Percentiles rank a stretch among this genome's conserved stretches.
These are phyloP conservation scores for Drosophila erecta DNA, from an alignment of 1,140 invertebrate species.

Conservation along the genomic window DNA sequence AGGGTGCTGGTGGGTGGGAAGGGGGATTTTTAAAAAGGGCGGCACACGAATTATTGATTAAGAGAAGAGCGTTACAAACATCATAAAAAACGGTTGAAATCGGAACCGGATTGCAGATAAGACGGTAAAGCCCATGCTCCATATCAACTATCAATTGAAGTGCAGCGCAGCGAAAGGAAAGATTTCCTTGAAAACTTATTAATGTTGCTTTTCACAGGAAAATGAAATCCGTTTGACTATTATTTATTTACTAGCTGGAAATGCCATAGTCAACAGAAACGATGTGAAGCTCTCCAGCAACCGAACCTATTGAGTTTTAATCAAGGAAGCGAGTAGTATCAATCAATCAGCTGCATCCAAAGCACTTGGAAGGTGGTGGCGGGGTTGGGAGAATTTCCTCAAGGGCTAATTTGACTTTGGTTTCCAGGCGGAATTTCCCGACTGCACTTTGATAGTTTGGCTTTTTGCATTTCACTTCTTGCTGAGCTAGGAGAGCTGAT, in stretches of 20 bases:
- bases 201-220: no score
- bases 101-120: conserved; percentile 45
- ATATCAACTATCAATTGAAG: not conserved
- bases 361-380: conserved; percentile 17
- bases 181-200: no score
- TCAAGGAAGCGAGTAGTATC: conserved; percentile 23
- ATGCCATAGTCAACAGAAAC: conserved; percentile 14
- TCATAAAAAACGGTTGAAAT: conserved; percentile 25
- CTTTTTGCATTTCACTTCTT: conserved; percentile 15
- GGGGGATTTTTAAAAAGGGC: conserved; percentile 19
- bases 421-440: conserved; percentile 33
- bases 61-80: conserved; percentile 57
- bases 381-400: conserved; percentile 15
- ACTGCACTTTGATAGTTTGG: conserved; percentile 36
- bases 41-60: conserved; percentile 68
- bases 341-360: conserved; percentile 35
- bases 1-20: no score
- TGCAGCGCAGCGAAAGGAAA: not conserved
- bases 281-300: not conserved
- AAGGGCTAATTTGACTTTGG: conserved; percentile 18
- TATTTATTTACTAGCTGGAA: not conserved
- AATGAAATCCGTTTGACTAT: not conserved
- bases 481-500: conserved; percentile 34
- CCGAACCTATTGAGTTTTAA: conserved; percentile 19
- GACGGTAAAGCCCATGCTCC: conserved; percentile 10